Evolutionary conservation across 30 jellyfish, hydroid and myxozoan species (phyloP).

Genomic region (Cassiopea xamachana): DNA sequence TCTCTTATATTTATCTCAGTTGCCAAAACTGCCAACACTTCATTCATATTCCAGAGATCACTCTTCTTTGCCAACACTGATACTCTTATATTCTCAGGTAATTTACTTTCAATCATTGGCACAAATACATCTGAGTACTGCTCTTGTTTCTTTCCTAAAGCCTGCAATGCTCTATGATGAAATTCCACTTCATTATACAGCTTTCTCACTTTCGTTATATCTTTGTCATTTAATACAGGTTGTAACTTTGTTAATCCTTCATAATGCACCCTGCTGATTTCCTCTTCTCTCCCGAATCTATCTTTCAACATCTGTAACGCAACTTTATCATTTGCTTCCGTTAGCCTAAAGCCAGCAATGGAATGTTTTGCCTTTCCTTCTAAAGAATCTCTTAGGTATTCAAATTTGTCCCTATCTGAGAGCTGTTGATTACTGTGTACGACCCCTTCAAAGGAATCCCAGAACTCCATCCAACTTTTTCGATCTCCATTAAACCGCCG

Average conservation of each 20-base stretch:
- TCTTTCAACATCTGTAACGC: conserved; percentile 43
- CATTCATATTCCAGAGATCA: conserved; percentile 15
- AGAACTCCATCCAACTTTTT: no score
- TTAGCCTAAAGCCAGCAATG: conserved; percentile 40
- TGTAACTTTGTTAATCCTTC: conserved; percentile 27
- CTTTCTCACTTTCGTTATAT: conserved; percentile 6
- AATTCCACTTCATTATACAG: conserved; percentile 17
- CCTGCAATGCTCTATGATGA: conserved; percentile 24
- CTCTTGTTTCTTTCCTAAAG: conserved; percentile 30
- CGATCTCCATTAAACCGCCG: no score
- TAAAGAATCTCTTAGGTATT: no score
- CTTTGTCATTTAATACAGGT: conserved; percentile 16
- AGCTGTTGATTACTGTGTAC: not conserved
- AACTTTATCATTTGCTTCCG: conserved; percentile 29
- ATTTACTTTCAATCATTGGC: conserved; percentile 33
- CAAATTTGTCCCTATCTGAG: no score
- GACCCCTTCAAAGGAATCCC: no score
- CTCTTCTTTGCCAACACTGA: conserved; percentile 27
- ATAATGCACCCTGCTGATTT: conserved; percentile 27
- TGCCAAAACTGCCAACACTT: conserved; percentile 24
- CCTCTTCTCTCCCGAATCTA: conserved; percentile 44
- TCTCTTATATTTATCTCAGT: conserved; percentile 16
- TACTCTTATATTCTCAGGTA: conserved; percentile 34
- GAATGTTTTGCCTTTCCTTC: not conserved
- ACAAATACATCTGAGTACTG: conserved; percentile 55